A percentile compares a stretch with the other conserved stretches of the same genome.
Conservation (phyloP, 2,113 vertebrate species). For the Bambusicola thoracicus region DNA sequence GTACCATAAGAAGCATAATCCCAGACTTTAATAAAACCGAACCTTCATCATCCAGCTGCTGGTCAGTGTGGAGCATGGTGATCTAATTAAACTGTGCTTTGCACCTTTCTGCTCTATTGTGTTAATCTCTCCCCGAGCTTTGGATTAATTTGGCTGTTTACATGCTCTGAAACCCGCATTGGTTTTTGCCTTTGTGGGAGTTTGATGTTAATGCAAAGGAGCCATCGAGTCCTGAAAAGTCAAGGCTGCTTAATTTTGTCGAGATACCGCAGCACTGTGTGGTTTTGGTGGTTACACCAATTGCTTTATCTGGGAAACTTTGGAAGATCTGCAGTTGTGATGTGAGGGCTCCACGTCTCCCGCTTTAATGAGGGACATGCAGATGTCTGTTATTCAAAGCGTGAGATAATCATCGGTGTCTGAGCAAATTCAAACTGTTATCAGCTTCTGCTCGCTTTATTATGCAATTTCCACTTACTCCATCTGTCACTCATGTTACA, state of each 20-base stretch:
- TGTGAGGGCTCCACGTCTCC: neutral
- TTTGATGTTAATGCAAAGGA: conserved; percentile 32
- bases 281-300: conserved; percentile 25
- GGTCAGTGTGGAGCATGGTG: conserved; percentile 41
- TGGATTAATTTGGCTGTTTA: conserved; percentile 33
- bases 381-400: conserved; percentile 32
- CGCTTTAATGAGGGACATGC: neutral
- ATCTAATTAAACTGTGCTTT: conserved; percentile 50
- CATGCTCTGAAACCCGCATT: neutral
- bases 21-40: conserved; percentile 7
- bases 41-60: conserved; percentile 5
- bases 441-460: conserved; percentile 38
- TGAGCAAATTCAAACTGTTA: conserved; percentile 36
- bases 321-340: neutral
- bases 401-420: conserved; percentile 19
- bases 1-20: neutral
- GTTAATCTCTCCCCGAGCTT: conserved; percentile 5
- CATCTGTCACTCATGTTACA: conserved; percentile 11
- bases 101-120: conserved; percentile 27
- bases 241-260: conserved; percentile 33
- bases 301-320: conserved; percentile 25
- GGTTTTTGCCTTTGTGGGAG: neutral
- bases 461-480: conserved; percentile 29
- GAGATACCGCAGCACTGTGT: neutral
- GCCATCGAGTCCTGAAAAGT: neutral